Base-by-base conservation (phyloP, 2,113 vertebrate species). In the Gymnobelideus leadbeateri region DNA sequence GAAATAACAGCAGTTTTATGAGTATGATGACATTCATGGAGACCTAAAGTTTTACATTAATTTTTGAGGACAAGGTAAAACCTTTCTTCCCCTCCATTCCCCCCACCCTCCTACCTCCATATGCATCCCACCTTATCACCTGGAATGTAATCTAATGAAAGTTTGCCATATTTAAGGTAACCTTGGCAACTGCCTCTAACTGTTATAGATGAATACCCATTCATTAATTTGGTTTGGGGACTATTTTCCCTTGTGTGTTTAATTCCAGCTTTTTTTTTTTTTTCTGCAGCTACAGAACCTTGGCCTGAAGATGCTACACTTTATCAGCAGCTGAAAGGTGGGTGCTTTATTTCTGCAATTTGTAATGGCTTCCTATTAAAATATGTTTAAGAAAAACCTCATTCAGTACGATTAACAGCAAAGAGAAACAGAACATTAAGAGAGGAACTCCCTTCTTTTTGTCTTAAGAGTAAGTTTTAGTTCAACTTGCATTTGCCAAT, bases 271-370 rank as follows among this genome's bases (percentile, higher is more conserved):
- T 90, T 93, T 47, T 93, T 98, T 49, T n/a, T n/a, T 98, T n/a
- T 37, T 98, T 97, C 94, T 92, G 77, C 97, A 99, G 99, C 99
- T 91, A 97, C 98, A 97, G 99, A 99, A 96, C 99, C 99, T 94
- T 99, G 99, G 99, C 99, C 99, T 97, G 98, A 99, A 98, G 99
- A 99, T 97, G 99, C 99, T 93, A 98, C 98, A 0, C 97, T 99
- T 23, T 99, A 99, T 98, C 99, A 99, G 96, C 99, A 99, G 91
- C 95, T 99, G 97, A 99, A 98, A 98, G 99, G 99, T 99, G 98
- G 94, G 98, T 98, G 96, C 61, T 51, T 97, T 92, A 2, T 94
- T 97, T 97, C 97, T 95, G 94, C 93, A 97, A 96, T 98, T 98
- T 98, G 96, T 97, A 97, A 97, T 97, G 92, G 53, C 77, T 97